Evolutionary conservation across 2,797 vertebrate genomes (phyloP), one percentile per base, ranked within the genome.

Genomic region (Sarcophilus harrisii): DNA sequence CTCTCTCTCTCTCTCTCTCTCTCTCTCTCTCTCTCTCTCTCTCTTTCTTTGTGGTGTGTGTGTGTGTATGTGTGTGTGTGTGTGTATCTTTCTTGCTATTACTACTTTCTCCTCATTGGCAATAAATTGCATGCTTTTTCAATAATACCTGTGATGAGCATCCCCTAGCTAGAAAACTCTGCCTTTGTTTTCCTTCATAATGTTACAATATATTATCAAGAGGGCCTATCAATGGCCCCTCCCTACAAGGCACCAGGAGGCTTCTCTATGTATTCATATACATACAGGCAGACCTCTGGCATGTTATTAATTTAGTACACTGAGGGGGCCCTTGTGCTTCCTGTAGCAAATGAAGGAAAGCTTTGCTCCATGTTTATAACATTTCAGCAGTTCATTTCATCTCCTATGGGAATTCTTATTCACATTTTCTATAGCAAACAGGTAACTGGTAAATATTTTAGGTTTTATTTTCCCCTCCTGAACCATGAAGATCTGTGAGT

Each of bases 401-500:
- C 96, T 95, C 24, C 62, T 98, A 94, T 52, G n/a, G 62, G 90
- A 94, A 95, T 93, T 96, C 54, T 2, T 73, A 49, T 62, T 95
- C 91, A 94, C 28, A 81, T 93, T 96, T 94, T 96, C 73, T 95
- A 90, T 13, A 96, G 59, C 73, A 97, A 98, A 95, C 73, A 93
- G 92, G 94, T 98, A 98, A 97, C 90, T 95, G 28, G n/a, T 59
- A 93, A 81, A 38, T 96, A 95, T 96, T 98, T 98, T 81, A 93
- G 57, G 91, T 96, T 95, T 96, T 96, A 96, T 95, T 97, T 98
- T 97, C 95, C 94, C 94, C 97, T 95, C 92, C 38, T 96, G 95
- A 92, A 81, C 91, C 29, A 62, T 60, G 94, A 97, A 97, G 91
- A 95, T 97, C 66, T 58, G 9, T 93, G 93, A 96, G 49, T 93